phyloP scores from a whole-genome alignment of 2,888 invertebrate genomes.

The Tubulanus polymorphus region DNA sequence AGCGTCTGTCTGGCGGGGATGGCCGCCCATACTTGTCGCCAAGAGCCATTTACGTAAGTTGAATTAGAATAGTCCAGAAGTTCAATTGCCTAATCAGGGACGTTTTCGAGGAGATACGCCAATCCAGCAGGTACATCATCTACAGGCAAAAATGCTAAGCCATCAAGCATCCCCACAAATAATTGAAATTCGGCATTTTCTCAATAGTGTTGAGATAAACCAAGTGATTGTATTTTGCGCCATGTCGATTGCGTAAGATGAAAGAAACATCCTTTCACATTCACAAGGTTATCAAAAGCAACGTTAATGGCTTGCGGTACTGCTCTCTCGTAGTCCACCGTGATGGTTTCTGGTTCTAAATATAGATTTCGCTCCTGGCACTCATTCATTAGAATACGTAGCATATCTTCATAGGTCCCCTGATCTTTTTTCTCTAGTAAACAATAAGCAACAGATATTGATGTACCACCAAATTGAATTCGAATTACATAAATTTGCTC shows the following conservation, averaged over 20 bases:
- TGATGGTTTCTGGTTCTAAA: background rate
- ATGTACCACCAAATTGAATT: background rate
- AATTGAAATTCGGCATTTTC: background rate
- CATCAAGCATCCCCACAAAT: background rate
- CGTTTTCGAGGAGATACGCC: background rate
- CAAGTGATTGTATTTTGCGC: background rate
- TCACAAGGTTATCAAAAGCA: background rate
- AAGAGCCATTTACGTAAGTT: background rate
- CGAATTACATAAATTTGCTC: slow-evolving; percentile 3
- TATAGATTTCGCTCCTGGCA: no score
- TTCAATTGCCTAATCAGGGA: background rate
- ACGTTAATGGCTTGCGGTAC: background rate
- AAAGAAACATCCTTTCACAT: background rate
- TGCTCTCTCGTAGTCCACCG: background rate
- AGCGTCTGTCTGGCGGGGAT: no score
- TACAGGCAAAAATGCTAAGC: background rate
- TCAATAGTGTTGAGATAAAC: background rate
- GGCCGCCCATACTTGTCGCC: background rate
- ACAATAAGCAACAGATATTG: background rate
- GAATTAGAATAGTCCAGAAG: background rate
- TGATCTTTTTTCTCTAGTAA: background rate
- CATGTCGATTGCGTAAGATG: background rate
- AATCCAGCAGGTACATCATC: background rate
- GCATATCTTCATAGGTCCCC: background rate
- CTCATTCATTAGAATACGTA: no score